phyloP scores from a whole-genome alignment of 2,113 vertebrate species.

The Ammodytes dubius region DNA sequence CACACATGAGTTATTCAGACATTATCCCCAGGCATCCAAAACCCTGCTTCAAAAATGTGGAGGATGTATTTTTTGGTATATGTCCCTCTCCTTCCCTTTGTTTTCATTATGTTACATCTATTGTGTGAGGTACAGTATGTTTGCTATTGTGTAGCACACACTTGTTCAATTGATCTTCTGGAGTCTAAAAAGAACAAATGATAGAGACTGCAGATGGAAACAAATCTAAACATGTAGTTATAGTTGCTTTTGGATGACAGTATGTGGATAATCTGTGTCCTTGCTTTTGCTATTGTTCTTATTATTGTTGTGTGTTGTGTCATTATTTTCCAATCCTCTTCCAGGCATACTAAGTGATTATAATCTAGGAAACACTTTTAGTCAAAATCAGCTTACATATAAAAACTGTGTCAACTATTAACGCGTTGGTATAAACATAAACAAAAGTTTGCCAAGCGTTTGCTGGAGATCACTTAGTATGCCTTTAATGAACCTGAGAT shows the following conservation, averaged over 20 bases:
- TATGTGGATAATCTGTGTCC: background rate
- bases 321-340: background rate
- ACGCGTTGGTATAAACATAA: too few species aligned
- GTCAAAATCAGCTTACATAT: too few species aligned
- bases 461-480: too few species aligned
- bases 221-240: too few species aligned
- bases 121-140: background rate
- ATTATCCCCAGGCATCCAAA: constrained; percentile 37
- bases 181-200: background rate
- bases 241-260: background rate
- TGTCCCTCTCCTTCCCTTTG: background rate
- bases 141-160: too few species aligned
- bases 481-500: too few species aligned
- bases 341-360: too few species aligned
- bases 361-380: too few species aligned
- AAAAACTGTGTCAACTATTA: too few species aligned
- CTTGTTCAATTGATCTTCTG: background rate
- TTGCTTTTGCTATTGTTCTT: background rate
- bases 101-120: too few species aligned
- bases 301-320: background rate
- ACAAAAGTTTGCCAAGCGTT: too few species aligned
- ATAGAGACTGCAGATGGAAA: background rate
- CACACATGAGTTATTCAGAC: constrained; percentile 57
- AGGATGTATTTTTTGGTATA: background rate
- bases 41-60: constrained; percentile 10